Evolutionary conservation across 2,888 invertebrate species (phyloP).

Genomic region (Ophraella communa): DNA sequence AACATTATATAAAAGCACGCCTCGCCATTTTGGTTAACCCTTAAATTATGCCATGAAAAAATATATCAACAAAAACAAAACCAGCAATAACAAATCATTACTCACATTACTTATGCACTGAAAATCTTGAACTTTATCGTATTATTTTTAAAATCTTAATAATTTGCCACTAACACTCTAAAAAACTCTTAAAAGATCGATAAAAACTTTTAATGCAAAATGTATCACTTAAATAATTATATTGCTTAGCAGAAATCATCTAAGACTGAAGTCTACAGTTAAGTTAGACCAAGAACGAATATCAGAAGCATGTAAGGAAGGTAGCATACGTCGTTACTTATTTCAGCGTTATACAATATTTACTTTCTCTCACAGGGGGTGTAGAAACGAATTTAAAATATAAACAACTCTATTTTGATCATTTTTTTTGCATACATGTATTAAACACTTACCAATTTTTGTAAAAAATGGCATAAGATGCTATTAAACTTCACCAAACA

Average conservation of each 20-base stretch:
- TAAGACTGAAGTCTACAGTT: slow-evolving; percentile 53
- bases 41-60: slow-evolving; percentile 57
- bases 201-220: slow-evolving; percentile 62
- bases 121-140: slow-evolving; percentile 43
- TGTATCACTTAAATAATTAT: slow-evolving; percentile 62
- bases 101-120: slow-evolving; percentile 34
- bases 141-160: slow-evolving; percentile 39
- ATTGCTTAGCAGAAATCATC: slow-evolving; percentile 55
- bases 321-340: slow-evolving; percentile 51
- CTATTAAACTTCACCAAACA: slow-evolving; percentile 42
- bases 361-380: slow-evolving; percentile 57
- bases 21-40: slow-evolving; percentile 61
- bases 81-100: slow-evolving; percentile 33
- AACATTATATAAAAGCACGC: slow-evolving; percentile 53
- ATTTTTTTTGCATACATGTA: slow-evolving; percentile 31
- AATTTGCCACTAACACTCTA: slow-evolving; percentile 48
- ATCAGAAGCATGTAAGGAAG: slow-evolving; percentile 50
- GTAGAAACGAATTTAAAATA: slow-evolving; percentile 53
- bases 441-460: slow-evolving; percentile 46
- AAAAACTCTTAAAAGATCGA: slow-evolving; percentile 58
- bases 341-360: slow-evolving; percentile 53
- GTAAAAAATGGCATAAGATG: slow-evolving; percentile 34
- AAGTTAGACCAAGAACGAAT: slow-evolving; percentile 50
- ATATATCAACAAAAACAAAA: slow-evolving; percentile 54
- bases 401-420: slow-evolving; percentile 49